A percentile compares a stretch with the other conserved stretches of the same genome.
Conservation (phyloP, 1,140 invertebrate species). For the Zophobas atratus region DNA sequence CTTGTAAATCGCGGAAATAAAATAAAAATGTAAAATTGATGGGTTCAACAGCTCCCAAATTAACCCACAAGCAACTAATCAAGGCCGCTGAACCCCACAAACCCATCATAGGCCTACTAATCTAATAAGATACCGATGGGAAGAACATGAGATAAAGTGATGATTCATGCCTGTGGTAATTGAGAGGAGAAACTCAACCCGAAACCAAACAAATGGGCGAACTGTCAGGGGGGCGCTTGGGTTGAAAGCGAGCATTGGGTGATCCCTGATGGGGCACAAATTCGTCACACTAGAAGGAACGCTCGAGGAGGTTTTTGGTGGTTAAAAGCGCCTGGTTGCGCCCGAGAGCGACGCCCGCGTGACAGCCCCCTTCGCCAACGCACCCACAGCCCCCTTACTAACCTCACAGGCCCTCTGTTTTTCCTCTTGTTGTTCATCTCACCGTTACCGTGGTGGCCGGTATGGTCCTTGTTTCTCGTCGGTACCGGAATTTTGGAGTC, state of each 20-base stretch:
- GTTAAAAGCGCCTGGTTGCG: too few species aligned
- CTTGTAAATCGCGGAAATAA: too few species aligned
- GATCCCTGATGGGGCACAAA: too few species aligned
- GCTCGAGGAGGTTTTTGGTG: too few species aligned
- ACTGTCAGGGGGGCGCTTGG: too few species aligned
- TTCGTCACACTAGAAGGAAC: too few species aligned
- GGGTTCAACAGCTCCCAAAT: too few species aligned
- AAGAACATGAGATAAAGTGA: neutral
- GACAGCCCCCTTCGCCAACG: too few species aligned
- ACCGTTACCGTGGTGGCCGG: conserved; percentile 72
- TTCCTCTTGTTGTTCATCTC: conserved; percentile 74
- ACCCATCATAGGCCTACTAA: neutral
- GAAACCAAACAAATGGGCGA: conserved; percentile 15
- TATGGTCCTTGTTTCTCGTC: conserved; percentile 74
- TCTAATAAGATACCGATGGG: neutral
- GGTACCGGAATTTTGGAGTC: conserved; percentile 76
- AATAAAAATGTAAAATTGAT: too few species aligned
- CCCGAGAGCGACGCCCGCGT: too few species aligned
- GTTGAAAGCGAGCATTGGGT: too few species aligned
- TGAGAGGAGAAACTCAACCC: neutral
- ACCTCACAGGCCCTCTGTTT: conserved; percentile 73
- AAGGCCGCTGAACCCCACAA: neutral
- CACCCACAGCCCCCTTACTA: conserved; percentile 45
- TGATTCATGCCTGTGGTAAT: neutral
- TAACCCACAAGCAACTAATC: neutral